phyloP scores from a whole-genome alignment of 2,113 vertebrate genomes.

The Ictalurus punctatus region DNA sequence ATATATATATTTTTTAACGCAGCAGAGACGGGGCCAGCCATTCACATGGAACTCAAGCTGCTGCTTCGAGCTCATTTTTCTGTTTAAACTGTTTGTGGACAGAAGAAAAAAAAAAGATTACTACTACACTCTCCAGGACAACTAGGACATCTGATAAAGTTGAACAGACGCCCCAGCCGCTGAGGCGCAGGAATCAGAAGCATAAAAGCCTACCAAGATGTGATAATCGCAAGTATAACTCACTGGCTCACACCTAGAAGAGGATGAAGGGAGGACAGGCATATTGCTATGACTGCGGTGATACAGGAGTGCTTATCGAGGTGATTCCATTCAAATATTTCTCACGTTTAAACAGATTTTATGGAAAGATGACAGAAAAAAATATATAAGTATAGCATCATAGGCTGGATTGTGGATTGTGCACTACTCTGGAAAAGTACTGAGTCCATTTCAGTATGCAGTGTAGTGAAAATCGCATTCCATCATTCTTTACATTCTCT shows the following conservation, averaged over 20 bases:
- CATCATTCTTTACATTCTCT: background rate
- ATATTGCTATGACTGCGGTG: background rate
- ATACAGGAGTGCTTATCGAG: background rate
- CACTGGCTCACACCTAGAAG: conserved; percentile 16
- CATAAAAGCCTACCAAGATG: conserved; percentile 46
- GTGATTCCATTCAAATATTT: background rate
- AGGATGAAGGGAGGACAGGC: background rate
- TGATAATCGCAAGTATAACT: conserved; percentile 54
- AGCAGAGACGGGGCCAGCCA: background rate
- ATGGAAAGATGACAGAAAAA: background rate
- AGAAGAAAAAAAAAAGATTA: background rate
- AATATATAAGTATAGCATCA: background rate
- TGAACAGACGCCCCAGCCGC: conserved; percentile 23
- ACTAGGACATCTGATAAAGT: background rate
- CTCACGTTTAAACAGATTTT: background rate
- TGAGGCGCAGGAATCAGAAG: conserved; percentile 35
- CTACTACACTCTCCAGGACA: background rate
- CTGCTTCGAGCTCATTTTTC: background rate
- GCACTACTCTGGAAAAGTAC: no score
- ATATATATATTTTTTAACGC: no score
- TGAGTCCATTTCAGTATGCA: background rate
- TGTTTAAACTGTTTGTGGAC: background rate
- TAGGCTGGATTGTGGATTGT: background rate
- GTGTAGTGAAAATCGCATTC: background rate
- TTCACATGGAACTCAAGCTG: background rate